phyloP scores from a whole-genome alignment of 2,888 invertebrate genomes.

The Phymatocera aterrima region DNA sequence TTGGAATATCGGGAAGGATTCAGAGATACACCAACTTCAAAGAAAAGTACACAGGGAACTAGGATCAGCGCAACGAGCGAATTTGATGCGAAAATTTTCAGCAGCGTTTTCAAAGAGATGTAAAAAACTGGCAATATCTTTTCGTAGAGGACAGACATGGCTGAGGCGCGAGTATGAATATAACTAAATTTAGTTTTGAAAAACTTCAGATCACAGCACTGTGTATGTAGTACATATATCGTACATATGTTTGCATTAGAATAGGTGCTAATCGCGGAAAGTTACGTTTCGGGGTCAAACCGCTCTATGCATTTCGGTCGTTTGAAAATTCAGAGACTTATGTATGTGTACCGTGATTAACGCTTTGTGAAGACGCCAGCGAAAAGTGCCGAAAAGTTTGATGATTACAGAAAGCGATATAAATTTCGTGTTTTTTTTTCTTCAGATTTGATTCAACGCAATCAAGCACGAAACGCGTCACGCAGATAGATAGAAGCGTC shows the following conservation, averaged over 20 bases:
- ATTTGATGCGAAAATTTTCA: not conserved
- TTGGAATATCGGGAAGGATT: not conserved
- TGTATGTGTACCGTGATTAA: too few species aligned
- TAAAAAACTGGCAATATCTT: not conserved
- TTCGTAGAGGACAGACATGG: conserved; percentile 4
- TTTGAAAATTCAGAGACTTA: not conserved
- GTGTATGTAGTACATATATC: too few species aligned
- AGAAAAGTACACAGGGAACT: not conserved
- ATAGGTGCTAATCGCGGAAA: not conserved
- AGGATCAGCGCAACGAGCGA: not conserved
- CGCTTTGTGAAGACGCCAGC: too few species aligned
- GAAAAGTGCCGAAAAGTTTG: too few species aligned
- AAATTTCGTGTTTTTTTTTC: too few species aligned
- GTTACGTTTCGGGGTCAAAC: not conserved
- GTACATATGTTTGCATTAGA: not conserved
- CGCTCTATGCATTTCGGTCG: not conserved
- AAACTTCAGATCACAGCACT: not conserved
- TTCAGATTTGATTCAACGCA: too few species aligned
- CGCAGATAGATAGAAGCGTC: too few species aligned
- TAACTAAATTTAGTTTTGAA: not conserved
- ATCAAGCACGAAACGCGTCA: too few species aligned
- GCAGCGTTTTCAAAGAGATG: not conserved
- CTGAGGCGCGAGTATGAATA: not conserved
- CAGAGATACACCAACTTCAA: not conserved
- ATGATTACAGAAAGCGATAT: too few species aligned